Evolutionary conservation across 2,888 invertebrate species (phyloP).

Genomic region (Muschampia plurimacula): DNA sequence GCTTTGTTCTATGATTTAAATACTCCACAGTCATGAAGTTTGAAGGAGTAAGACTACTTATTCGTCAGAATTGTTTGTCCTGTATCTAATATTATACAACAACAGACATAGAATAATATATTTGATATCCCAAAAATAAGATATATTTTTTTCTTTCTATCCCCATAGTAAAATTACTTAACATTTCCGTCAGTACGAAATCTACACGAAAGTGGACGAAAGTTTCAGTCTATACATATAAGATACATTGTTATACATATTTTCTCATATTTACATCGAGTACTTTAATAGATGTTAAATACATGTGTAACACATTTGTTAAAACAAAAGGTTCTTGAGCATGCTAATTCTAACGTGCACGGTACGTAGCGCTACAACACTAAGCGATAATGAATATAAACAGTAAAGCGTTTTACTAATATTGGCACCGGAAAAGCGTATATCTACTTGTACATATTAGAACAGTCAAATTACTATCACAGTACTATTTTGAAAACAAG

Average conservation of each 20-base stretch:
- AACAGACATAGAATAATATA: too few species aligned
- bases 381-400: conserved; percentile 31
- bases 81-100: too few species aligned
- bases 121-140: too few species aligned
- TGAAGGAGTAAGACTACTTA: too few species aligned
- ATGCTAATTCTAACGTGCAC: conserved; percentile 32
- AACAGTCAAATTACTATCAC: too few species aligned
- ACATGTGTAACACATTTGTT: conserved; percentile 26
- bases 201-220: not conserved
- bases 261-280: not conserved
- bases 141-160: too few species aligned
- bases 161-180: too few species aligned
- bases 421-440: conserved; percentile 13
- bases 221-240: not conserved
- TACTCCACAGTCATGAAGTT: too few species aligned
- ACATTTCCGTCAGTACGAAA: too few species aligned
- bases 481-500: not conserved
- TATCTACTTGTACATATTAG: not conserved
- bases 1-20: too few species aligned
- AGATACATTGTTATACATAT: not conserved
- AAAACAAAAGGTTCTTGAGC: conserved; percentile 1
- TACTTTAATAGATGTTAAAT: conserved; percentile 21
- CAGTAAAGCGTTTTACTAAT: conserved; percentile 17
- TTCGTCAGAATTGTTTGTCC: too few species aligned
- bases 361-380: conserved; percentile 10